phyloP scores from a whole-genome alignment of 1,140 invertebrate genomes.

The Scaptodrosophila lebanonensis region DNA sequence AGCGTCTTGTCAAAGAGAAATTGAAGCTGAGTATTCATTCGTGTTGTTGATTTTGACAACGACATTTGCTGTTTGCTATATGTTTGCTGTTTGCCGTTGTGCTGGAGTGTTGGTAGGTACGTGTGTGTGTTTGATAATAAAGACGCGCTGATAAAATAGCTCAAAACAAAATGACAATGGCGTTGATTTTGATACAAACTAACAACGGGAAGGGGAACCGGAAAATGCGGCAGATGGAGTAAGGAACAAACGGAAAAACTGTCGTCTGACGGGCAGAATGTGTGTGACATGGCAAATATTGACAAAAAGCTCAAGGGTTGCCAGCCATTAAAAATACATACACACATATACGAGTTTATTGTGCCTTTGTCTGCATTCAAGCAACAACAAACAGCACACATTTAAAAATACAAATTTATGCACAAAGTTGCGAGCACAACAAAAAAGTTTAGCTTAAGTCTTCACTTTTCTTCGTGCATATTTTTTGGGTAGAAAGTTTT shows the following conservation, averaged over 20 bases:
- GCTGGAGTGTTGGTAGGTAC: not conserved
- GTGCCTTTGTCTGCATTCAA: too few relatives aligned
- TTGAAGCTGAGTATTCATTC: conserved; percentile 68
- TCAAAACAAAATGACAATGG: conserved; percentile 54
- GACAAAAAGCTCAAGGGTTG: conserved; percentile 44
- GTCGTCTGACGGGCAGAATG: too few relatives aligned
- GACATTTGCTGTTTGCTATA: too few relatives aligned
- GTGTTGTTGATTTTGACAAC: conserved; percentile 43
- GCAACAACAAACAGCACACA: too few relatives aligned
- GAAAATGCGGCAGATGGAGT: too few relatives aligned
- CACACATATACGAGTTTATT: conserved; percentile 8
- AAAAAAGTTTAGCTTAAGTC: conserved; percentile 25
- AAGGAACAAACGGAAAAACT: too few relatives aligned
- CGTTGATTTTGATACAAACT: conserved; percentile 58
- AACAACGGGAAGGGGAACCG: not conserved
- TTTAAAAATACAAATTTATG: conserved; percentile 59
- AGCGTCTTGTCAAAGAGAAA: conserved; percentile 42
- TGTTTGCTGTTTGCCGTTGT: conserved; percentile 11
- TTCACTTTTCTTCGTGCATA: conserved; percentile 18
- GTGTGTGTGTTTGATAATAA: conserved; percentile 4
- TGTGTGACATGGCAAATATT: conserved; percentile 49
- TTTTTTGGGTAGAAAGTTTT: conserved; percentile 21
- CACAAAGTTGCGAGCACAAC: conserved; percentile 50
- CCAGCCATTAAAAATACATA: conserved; percentile 18
- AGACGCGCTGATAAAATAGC: too few relatives aligned